Evolutionary conservation across 2,797 vertebrate species (phyloP), one percentile per base, ranked within the genome.

Genomic region (Alectoris magna): DNA sequence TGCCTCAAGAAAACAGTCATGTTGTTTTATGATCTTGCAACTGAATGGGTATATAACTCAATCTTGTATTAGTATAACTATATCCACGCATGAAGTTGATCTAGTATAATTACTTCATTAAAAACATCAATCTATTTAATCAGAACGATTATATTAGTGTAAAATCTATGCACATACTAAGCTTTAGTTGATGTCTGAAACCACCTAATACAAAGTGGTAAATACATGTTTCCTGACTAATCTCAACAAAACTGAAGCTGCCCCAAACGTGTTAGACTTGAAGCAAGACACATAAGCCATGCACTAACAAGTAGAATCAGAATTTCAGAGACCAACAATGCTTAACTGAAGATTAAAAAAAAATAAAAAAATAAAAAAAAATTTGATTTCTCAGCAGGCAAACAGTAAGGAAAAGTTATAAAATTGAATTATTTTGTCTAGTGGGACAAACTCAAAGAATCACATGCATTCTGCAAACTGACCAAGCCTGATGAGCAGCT

Each of bases 111-210:
- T 91, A 76, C 38, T 94, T 84, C 22, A 69, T 56, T 15, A 87
- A 85, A 91, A 95, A 71, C 36, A 90, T 51, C 27, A 75, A 87
- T 72, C 39, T 31, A 93, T 80, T 85, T 44, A 91, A 86, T 92
- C 1, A 90, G 11, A 78, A 60, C 14, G 76, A 91, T 83, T 73
- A 60, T 23, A 67, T 69, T 75, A 56, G 15, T 84, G 70, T 73
- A 92, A 92, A 94, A 86, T 75, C 41, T 71, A 36, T 59, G 82
- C 64, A 78, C 29, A 39, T 38, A 72, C 23, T 60, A 82, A 59
- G 55, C 51, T 36, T 78, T 34, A 59, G 26, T 13, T 80, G 16
- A 78, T 64, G 44, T 58, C 66, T 66, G 26, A 91, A 67, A 80
- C 38, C 56, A 84, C 34, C 29, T 68, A 78, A 76, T 49, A 75